phyloP scores from a whole-genome alignment of 2,113 vertebrate species.

The Charadrius vociferus region DNA sequence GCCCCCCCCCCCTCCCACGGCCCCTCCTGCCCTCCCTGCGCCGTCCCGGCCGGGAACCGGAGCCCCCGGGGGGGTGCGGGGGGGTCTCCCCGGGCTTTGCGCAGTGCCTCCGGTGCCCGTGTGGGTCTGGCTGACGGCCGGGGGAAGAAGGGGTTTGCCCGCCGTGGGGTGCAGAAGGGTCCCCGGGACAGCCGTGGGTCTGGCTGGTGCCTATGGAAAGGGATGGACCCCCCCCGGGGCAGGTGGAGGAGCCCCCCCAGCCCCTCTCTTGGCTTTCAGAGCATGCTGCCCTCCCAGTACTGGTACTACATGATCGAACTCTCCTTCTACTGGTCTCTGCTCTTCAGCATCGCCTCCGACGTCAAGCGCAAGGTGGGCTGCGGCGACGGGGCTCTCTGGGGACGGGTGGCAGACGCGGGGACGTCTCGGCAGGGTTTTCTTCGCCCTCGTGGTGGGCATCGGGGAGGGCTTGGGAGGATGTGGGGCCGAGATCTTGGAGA shows the following conservation, averaged over 20 bases:
- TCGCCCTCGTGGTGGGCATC: fast-evolving
- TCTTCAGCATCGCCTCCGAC: conserved; percentile 93
- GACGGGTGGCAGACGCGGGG: fast-evolving
- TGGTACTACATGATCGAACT: conserved; percentile 97
- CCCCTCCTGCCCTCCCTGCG: background rate
- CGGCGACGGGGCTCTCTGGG: background rate
- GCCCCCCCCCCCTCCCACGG: fast-evolving
- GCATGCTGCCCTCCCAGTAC: conserved; percentile 88
- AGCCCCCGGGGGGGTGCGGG: background rate
- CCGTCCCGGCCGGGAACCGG: background rate
- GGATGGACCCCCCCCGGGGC: background rate
- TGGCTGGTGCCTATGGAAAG: background rate
- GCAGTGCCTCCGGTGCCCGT: fast-evolving
- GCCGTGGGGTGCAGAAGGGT: background rate
- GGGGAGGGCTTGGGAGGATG: background rate
- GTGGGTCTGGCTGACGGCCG: background rate
- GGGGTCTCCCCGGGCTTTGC: too few relatives aligned
- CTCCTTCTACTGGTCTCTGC: conserved; percentile 91
- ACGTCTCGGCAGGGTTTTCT: fast-evolving
- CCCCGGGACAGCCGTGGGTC: background rate
- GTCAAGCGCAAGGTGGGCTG: conserved; percentile 91
- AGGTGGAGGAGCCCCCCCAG: fast-evolving
- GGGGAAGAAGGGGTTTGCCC: background rate
- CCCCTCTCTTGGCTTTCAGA: conserved; percentile 33
- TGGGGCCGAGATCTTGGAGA: background rate